Evolutionary conservation across 2,113 vertebrate species (phyloP).

Genomic region (Zosterops hypoxanthus): DNA sequence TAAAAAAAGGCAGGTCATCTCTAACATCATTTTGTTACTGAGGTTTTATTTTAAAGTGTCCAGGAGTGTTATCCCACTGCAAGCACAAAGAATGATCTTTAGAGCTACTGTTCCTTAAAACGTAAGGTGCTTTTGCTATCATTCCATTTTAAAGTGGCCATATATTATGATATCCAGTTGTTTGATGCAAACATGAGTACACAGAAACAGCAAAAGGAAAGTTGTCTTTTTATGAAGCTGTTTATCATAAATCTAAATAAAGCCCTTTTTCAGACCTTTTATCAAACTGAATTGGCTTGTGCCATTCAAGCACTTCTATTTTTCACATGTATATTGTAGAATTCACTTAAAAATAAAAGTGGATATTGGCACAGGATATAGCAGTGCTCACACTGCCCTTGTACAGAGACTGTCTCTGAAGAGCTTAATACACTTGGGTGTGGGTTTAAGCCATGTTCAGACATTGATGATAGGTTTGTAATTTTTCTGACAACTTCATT

Average conservation of each 20-base stretch:
- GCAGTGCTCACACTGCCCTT: background rate
- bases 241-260: constrained; percentile 9
- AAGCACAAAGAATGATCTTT: background rate
- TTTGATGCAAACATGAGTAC: background rate
- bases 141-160: background rate
- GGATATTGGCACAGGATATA: background rate
- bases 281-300: background rate
- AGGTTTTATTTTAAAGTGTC: background rate
- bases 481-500: background rate
- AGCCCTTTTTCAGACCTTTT: background rate
- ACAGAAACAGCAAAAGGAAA: background rate
- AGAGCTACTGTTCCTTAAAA: background rate
- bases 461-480: background rate
- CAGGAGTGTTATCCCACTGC: background rate
- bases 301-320: background rate
- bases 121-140: background rate
- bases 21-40: background rate
- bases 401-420: background rate
- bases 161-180: background rate
- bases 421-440: background rate
- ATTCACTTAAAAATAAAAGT: background rate
- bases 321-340: background rate
- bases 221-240: background rate
- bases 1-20: background rate
- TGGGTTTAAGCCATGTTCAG: background rate